phyloP scores from a whole-genome alignment of 2,113 vertebrate genomes.

The Prolemur simus region DNA sequence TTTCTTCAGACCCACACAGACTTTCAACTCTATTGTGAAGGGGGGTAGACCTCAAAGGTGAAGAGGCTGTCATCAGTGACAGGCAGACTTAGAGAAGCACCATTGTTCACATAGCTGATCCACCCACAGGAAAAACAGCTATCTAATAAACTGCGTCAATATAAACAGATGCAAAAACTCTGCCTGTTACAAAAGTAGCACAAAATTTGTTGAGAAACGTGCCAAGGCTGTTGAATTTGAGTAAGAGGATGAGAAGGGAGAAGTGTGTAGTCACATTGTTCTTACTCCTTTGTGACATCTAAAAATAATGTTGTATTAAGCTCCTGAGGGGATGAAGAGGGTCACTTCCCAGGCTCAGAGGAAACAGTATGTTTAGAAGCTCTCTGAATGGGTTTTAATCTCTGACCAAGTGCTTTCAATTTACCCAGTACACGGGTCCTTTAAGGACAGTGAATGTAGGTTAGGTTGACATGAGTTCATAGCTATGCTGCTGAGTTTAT shows the following conservation, averaged over 20 bases:
- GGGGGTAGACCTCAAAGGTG: too few species aligned
- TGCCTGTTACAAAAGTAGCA: neutral
- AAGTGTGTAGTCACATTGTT: fast-evolving
- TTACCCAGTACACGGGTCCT: neutral
- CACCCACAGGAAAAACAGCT: neutral
- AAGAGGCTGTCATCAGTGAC: neutral
- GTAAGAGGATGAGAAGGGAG: neutral
- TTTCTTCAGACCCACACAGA: neutral
- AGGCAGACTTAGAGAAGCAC: neutral
- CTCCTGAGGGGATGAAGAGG: neutral
- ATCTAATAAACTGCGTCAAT: neutral
- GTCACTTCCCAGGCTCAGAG: slow-evolving; percentile 10
- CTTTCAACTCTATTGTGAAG: neutral
- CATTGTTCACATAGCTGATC: neutral
- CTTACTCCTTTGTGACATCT: neutral
- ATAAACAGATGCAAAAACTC: neutral
- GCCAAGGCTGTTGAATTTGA: neutral
- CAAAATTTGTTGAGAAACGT: neutral
- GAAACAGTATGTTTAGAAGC: slow-evolving; percentile 21
- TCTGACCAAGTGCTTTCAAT: neutral
- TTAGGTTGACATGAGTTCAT: neutral
- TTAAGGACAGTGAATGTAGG: neutral
- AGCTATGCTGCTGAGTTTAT: neutral
- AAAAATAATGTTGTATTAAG: neutral
- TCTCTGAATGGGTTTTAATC: neutral